Conservation (phyloP, 2,113 vertebrate species). For the Anhinga anhinga region DNA sequence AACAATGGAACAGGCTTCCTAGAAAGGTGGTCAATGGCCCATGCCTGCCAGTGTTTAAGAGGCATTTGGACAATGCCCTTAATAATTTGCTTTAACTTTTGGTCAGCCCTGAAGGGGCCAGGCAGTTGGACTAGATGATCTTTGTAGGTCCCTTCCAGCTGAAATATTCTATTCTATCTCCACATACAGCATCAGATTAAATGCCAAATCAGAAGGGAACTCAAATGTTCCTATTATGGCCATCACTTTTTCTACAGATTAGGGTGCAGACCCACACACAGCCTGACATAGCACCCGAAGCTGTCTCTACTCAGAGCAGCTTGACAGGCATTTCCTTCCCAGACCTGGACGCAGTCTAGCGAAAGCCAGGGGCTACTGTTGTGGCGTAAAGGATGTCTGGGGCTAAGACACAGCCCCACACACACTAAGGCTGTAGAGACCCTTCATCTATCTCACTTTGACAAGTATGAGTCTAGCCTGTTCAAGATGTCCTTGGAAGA, state of each 20-base stretch:
- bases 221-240: not conserved
- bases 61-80: not conserved
- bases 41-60: not conserved
- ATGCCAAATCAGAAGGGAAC: not conserved
- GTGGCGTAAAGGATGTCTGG: not conserved
- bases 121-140: not conserved
- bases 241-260: not conserved
- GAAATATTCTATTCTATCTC: not conserved
- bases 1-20: not conserved
- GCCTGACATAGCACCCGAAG: not conserved
- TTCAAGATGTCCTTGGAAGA: not conserved
- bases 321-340: not conserved
- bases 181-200: not conserved
- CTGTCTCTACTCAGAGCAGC: not conserved
- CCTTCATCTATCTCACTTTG: not conserved
- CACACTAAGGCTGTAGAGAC: not conserved
- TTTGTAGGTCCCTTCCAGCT: not conserved
- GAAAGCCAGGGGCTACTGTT: not conserved
- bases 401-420: not conserved
- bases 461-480: not conserved
- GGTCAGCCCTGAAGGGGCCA: not conserved
- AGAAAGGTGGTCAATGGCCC: not conserved
- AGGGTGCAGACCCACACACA: not conserved
- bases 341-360: not conserved
- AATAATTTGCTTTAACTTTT: not conserved